Evolutionary conservation across 2,888 invertebrate genomes (phyloP).

Genomic region (Pandemis heparana): DNA sequence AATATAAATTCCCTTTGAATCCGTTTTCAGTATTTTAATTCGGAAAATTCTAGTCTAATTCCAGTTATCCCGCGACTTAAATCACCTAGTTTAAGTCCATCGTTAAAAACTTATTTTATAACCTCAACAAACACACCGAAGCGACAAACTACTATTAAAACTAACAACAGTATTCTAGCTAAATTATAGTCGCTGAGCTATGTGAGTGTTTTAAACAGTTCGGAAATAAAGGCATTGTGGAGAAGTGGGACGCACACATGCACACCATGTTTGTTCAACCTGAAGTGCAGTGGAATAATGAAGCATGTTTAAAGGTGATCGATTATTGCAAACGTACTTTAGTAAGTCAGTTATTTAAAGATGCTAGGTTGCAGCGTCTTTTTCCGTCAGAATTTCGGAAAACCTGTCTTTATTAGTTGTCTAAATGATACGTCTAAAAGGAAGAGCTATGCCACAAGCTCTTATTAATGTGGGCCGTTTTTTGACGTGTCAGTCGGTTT

Average conservation of each 20-base stretch:
- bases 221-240: not conserved
- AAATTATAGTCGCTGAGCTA: not conserved
- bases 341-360: not conserved
- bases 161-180: not conserved
- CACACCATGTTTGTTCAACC: conserved; percentile 2
- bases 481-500: too few relatives aligned
- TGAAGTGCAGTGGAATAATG: not conserved
- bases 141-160: conserved; percentile 7
- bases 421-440: too few relatives aligned
- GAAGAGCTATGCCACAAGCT: too few relatives aligned
- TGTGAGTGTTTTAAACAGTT: not conserved
- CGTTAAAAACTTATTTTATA: conserved; percentile 4
- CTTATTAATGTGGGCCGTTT: too few relatives aligned
- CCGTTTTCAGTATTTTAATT: not conserved
- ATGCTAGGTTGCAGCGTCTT: too few relatives aligned
- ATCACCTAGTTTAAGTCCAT: not conserved
- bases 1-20: too few relatives aligned
- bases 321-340: not conserved
- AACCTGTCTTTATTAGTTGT: too few relatives aligned
- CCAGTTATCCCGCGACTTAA: too few relatives aligned
- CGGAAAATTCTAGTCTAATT: too few relatives aligned
- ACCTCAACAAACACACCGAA: not conserved
- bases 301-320: not conserved
- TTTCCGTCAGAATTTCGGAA: too few relatives aligned
- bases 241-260: not conserved